Evolutionary conservation across 2,113 vertebrate genomes (phyloP).

Genomic region (Carassius gibelio): DNA sequence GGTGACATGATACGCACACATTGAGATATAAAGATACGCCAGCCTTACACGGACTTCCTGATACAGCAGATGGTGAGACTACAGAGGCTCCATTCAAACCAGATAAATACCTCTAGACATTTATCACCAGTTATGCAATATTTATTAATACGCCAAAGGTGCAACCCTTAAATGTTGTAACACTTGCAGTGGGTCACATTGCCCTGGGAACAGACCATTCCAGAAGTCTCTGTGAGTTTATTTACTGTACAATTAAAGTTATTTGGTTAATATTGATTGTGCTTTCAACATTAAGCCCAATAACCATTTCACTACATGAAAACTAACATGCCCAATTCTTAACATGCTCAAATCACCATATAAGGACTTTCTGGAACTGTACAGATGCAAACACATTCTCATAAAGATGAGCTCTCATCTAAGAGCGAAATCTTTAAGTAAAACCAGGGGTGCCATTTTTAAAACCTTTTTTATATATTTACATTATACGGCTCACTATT

Average conservation of each 20-base stretch:
- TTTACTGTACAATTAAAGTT: not conserved
- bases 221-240: not conserved
- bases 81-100: not conserved
- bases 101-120: not conserved
- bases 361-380: not conserved
- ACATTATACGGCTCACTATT: no score
- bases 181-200: not conserved
- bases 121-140: conserved; percentile 1
- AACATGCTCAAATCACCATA: not conserved
- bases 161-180: not conserved
- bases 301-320: no score
- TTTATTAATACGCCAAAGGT: not conserved
- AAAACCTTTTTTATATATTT: not conserved
- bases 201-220: not conserved
- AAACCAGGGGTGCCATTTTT: not conserved
- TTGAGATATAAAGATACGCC: not conserved
- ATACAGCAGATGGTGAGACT: not conserved
- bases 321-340: no score
- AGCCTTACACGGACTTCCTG: conserved; percentile 15
- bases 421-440: not conserved
- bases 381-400: not conserved
- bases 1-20: not conserved
- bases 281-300: no score
- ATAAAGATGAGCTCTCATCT: not conserved
- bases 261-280: not conserved